Percentiles rank a stretch among this genome's conserved stretches.
These are phyloP conservation scores for Propithecus deckenii DNA, from an alignment of 2,797 vertebrate species.

Conservation along the genomic window DNA sequence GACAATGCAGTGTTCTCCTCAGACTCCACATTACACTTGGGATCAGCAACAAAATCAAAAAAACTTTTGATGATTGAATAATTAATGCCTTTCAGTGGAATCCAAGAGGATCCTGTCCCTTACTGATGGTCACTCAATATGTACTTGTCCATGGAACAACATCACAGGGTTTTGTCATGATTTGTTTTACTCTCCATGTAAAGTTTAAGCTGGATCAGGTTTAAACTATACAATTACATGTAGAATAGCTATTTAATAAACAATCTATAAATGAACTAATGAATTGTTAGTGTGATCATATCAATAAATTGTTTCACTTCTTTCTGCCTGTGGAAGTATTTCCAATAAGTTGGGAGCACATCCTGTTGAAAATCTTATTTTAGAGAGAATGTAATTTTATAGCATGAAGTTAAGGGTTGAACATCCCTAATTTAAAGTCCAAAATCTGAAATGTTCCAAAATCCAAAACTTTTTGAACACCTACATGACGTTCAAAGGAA, in stretches of 20 bases:
- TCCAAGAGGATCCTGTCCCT: neutral
- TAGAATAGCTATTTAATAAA: neutral
- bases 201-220: neutral
- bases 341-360: neutral
- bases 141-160: neutral
- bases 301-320: neutral
- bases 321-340: neutral
- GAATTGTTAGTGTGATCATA: neutral
- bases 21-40: neutral
- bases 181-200: neutral
- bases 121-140: neutral
- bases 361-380: neutral
- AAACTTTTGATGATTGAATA: conserved; percentile 65
- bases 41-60: conserved; percentile 39
- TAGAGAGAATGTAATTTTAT: conserved; percentile 7
- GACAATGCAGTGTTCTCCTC: neutral
- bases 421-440: neutral
- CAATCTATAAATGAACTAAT: neutral
- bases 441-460: neutral
- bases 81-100: neutral
- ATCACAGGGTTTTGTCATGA: neutral
- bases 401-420: neutral
- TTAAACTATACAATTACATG: neutral
- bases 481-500: neutral
- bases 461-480: neutral